Evolutionary conservation across 2,113 vertebrate genomes (phyloP), one percentile per base, ranked within the genome.

Genomic region (Cricetomys ansorgei): DNA sequence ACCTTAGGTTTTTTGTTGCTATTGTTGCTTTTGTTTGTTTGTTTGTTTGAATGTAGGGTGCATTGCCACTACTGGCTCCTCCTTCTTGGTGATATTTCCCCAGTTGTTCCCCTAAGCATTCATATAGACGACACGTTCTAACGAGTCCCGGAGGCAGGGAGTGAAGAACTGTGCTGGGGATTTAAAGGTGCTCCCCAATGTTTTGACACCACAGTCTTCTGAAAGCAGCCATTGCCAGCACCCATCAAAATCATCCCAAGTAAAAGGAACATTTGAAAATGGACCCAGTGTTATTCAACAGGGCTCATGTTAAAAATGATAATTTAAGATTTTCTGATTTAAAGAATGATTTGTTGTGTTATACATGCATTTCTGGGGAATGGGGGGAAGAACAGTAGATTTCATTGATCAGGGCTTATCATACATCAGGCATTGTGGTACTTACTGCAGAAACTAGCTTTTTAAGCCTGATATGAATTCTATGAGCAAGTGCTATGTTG

Each of bases 51-150:
- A 21, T 40, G 37, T 7, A 34, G 59, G 40, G 40, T 84, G 1
- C 2, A 17, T 3, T 37, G 53, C 4, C 8, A 5, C n/a, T 6
- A 2, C 45, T 9, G 64, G 2, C 0, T 5, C 11, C 40, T 87
- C 43, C 12, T 8, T 69, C 15, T 4, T 40, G 0, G 17, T 53
- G 15, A 23, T 53, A 34, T 31, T 93, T 43, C 59, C 29, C n/a
- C 25, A 77, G 50, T 40, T 34, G 72, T 21, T 1, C 3, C 31
- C 17, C 43, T 31, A 53, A 40, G 12, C 40, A 77, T 45, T 48
- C 43, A 90, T 50, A 73, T 84, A 64, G 85, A 45, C 90, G 59
- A 80, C 55, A 7, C 23, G 67, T n/a, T n/a, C n/a, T n/a, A 89
- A 4, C 15, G 77, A 76, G 84, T 16, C 25, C 29, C 16, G 13